Percentiles rank a stretch among this genome's conserved stretches.
phyloP scores from a whole-genome alignment of 2,797 vertebrate genomes.

The Manis javanica region DNA sequence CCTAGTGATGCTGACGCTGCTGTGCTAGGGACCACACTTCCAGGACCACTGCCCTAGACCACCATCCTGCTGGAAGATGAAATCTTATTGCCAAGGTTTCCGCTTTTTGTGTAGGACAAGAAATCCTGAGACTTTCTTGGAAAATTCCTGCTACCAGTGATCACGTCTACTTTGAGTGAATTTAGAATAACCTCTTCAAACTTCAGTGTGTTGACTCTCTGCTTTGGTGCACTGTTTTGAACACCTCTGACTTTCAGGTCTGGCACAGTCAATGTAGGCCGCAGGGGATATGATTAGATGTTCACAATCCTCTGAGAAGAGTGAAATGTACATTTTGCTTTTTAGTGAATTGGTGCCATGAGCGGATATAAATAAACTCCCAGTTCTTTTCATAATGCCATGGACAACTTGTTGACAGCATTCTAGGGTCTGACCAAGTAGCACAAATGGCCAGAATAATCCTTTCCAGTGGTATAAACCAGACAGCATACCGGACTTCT shows the following conservation, averaged over 20 bases:
- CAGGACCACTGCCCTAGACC: neutral
- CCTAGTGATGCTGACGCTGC: neutral
- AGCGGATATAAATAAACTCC: constrained; percentile 31
- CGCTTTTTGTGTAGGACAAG: neutral
- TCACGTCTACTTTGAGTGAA: neutral
- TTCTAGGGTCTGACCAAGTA: constrained; percentile 14
- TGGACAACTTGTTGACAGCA: constrained; percentile 15
- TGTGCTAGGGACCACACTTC: neutral
- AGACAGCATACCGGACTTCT: neutral
- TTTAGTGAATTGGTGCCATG: neutral
- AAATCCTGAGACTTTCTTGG: neutral
- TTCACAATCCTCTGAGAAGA: constrained; percentile 47
- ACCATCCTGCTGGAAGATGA: neutral
- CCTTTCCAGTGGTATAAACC: constrained; percentile 1
- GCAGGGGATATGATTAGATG: neutral
- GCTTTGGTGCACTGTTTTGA: neutral
- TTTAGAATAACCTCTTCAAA: constrained; percentile 40
- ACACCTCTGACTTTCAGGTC: neutral
- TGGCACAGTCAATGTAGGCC: neutral
- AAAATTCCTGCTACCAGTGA: constrained; percentile 7
- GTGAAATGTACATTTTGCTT: constrained; percentile 39
- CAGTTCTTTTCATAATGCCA: neutral
- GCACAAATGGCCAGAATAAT: neutral
- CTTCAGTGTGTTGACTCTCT: neutral
- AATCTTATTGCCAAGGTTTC: neutral